Evolutionary conservation across 64 coral and sea anemone genomes (phyloP).

Genomic region (Dendronephthya gigantea): DNA sequence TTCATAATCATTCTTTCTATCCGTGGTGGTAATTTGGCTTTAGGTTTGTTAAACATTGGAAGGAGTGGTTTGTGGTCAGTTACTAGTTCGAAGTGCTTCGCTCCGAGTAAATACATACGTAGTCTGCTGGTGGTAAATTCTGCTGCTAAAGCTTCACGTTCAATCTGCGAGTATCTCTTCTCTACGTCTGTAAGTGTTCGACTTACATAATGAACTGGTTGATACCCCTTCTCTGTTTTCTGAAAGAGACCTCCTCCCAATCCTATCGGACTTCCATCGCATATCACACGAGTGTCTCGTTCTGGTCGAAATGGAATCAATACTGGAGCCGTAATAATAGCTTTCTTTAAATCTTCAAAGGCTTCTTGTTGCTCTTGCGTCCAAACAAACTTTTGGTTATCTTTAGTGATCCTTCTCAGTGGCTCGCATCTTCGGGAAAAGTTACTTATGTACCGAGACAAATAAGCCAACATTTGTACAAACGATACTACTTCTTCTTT

Average conservation of each 20-base stretch:
- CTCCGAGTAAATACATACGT: background rate
- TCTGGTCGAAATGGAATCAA: background rate
- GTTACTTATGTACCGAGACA: background rate
- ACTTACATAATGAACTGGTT: conserved; percentile 5
- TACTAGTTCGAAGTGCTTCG: background rate
- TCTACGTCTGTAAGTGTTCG: background rate
- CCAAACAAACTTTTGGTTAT: background rate
- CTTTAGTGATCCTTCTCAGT: background rate
- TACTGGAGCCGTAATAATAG: background rate
- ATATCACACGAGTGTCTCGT: background rate
- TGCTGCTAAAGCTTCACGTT: background rate
- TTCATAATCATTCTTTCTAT: background rate
- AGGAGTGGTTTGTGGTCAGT: background rate
- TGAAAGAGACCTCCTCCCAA: background rate
- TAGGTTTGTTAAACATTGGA: background rate
- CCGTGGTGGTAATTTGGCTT: background rate
- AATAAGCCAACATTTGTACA: conserved; percentile 7
- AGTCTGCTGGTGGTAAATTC: background rate
- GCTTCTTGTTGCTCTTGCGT: background rate
- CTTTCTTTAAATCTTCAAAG: conserved; percentile 8
- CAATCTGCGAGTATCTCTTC: background rate
- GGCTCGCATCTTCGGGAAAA: conserved; percentile 4
- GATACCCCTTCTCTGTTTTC: background rate
- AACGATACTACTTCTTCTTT: background rate
- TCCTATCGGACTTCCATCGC: conserved; percentile 3